Percentiles rank a stretch among this genome's conserved stretches.
Conservation (phyloP, 2,888 invertebrate species). For the Euzophera pinguis region DNA sequence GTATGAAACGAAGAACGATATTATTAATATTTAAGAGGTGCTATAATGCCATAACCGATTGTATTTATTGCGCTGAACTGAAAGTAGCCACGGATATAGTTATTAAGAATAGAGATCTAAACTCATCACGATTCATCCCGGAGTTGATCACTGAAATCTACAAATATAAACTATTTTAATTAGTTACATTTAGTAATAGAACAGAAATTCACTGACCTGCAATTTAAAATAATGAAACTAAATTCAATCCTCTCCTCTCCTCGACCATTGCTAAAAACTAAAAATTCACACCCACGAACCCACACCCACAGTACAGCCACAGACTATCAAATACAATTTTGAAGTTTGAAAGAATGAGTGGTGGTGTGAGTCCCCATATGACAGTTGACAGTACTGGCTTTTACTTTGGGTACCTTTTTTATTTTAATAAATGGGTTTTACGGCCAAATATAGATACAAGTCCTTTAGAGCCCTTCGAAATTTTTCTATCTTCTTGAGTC, state of each 20-base stretch:
- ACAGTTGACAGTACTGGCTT: no score
- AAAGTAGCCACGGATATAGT: constrained; percentile 2
- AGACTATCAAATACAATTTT: no score
- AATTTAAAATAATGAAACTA: not conserved
- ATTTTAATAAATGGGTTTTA: no score
- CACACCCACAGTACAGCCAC: no score
- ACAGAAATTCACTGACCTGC: constrained; percentile 3
- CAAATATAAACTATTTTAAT: not conserved
- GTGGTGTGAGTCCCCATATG: no score
- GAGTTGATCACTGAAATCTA: not conserved
- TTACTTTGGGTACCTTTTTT: no score
- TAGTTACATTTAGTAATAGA: not conserved
- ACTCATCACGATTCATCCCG: not conserved
- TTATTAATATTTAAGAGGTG: not conserved
- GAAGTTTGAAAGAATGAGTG: no score
- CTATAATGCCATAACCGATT: not conserved
- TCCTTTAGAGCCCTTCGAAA: no score
- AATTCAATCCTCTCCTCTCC: constrained; percentile 2
- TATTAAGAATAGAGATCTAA: not conserved
- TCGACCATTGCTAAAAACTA: constrained; percentile 11
- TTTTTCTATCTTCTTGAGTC: no score
- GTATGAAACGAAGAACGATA: not conserved
- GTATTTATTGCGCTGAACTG: not conserved
- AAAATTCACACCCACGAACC: not conserved
- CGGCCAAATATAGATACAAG: no score